Evolutionary conservation across 2,797 vertebrate genomes (phyloP), one percentile per base, ranked within the genome.

Genomic region (Acanthurus lineatus): DNA sequence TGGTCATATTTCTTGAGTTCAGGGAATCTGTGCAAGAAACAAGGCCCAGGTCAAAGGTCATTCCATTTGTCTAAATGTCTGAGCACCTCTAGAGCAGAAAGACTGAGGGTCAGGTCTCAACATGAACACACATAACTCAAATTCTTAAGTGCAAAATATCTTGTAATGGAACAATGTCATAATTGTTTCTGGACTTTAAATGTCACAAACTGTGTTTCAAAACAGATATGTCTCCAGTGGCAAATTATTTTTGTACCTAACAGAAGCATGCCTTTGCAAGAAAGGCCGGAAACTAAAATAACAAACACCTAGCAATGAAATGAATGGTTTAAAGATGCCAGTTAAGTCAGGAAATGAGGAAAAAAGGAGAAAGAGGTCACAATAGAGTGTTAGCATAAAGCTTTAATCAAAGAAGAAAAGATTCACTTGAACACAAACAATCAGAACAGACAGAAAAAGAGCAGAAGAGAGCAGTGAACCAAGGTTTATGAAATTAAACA

Each of bases 391-490:
- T 84, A 90, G 79, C 62, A 89, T 66, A 64, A 88, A 89, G 86
- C 80, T 93, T 93, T 95, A 93, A 94, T 93, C 71, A 88, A 73
- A 85, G 61, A 83, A 85, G 64, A 54, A 90, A 75, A 79, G 63
- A 74, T 73, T 81, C 84, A 82, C 40, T 69, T 32, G 9, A 77
- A 82, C 82, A 88, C 28, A 79, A 82, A 86, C 45, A 81, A 66
- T 70, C 58, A 76, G 22, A 69, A 38, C 38, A 89, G 81, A 88
- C 63, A 73, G 73, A 4, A 69, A 68, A 70, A 82, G 60, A 79
- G 49, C 40, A 80, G 78, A 77, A 74, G 57, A 75, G 66, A 84
- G 44, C 52, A 80, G 72, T 77, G 22, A 82, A 84, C 80, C 56
- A 82, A 85, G 25, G 40, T 77, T 86, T 70, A 66, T 61, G 73